Base-by-base conservation (phyloP, 2,888 invertebrate species). In the Megamerina dolium region DNA sequence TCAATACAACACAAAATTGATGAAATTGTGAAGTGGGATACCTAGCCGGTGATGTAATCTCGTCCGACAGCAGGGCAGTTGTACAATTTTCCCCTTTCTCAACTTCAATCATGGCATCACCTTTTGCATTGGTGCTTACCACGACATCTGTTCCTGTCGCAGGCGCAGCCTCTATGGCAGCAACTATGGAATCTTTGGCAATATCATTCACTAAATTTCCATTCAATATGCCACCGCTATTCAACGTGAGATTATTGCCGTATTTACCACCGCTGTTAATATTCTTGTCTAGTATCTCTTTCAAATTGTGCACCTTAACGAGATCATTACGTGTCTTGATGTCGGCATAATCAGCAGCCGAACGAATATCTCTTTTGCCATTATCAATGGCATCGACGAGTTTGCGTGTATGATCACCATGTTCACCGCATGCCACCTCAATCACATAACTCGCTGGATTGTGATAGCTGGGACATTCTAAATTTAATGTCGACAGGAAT, bases 401-500 rank as follows among this genome's bases (percentile, higher is more conserved):
- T 58, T 83, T 87, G 52, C 82, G 80, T 1, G 85, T 87, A 61
- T 92, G 86, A 63, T 92, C 89, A 41, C 96, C 96, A 66, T 95
- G 93, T 70, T 96, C 95, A 1, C 95, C 95, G 64, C 93, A 92
- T 0, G 95, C 92, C 4, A 96, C 92, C 73, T 96, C 95, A 73
- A 94, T 93, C 55, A 93, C 87, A 75, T 90, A 95, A 40, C 94
- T 94, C 5, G 95, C 94, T 1, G 95, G 95, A 74, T 96, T 96
- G 75, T 96, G 95, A 72, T 95, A 96, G 41, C 90, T 85, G 0
- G 95, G 95, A 61, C 95, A 96, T 63, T 88, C 85, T 19, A 95
- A 78, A n/a, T 79, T 81, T 37, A 91, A 77, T 18, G 82, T 83
- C 37, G 83, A 80, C 46, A 95, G 76, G 67, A 87, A 88, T 52